Percentiles rank a stretch among this genome's conserved stretches.
phyloP scores from a whole-genome alignment of 2,888 invertebrate species.

The Caenorhabditis drosophilae region DNA sequence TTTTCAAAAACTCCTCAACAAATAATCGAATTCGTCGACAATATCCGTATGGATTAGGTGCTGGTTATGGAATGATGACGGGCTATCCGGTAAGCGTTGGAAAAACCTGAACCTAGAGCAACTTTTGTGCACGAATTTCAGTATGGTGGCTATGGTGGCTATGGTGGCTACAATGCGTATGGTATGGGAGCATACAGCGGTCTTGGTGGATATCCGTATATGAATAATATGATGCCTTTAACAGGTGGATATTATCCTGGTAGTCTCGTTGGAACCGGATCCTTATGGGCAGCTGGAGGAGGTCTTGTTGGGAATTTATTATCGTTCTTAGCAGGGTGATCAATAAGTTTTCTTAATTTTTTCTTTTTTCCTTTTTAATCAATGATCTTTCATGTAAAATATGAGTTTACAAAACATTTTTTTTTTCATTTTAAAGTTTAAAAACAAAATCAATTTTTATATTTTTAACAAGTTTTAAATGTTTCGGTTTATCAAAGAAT shows the following conservation, averaged over 20 bases:
- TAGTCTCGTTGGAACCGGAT: conserved; percentile 35
- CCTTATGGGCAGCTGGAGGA: conserved; percentile 36
- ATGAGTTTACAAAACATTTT: no score
- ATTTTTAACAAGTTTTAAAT: no score
- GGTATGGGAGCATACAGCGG: conserved; percentile 1
- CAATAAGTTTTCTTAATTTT: no score
- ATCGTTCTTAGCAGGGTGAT: conserved; percentile 32
- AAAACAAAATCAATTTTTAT: no score
- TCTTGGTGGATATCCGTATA: conserved; percentile 15
- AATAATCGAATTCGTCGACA: conserved; percentile 31
- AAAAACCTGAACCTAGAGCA: no score
- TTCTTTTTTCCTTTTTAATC: no score
- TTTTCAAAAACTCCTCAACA: no score
- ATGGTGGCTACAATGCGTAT: conserved; percentile 1
- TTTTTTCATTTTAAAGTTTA: no score
- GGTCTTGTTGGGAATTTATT: conserved; percentile 39
- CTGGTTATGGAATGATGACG: conserved; percentile 20
- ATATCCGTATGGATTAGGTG: conserved; percentile 22
- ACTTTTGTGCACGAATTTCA: no score
- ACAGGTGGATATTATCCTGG: conserved; percentile 37
- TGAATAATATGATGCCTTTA: conserved; percentile 29
- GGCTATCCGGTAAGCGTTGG: no score
- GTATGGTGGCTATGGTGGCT: conserved; percentile 7
- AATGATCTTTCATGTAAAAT: no score
- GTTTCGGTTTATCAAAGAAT: no score